phyloP scores from a whole-genome alignment of 1,140 invertebrate genomes.

The Ditylenchus dipsaci region DNA sequence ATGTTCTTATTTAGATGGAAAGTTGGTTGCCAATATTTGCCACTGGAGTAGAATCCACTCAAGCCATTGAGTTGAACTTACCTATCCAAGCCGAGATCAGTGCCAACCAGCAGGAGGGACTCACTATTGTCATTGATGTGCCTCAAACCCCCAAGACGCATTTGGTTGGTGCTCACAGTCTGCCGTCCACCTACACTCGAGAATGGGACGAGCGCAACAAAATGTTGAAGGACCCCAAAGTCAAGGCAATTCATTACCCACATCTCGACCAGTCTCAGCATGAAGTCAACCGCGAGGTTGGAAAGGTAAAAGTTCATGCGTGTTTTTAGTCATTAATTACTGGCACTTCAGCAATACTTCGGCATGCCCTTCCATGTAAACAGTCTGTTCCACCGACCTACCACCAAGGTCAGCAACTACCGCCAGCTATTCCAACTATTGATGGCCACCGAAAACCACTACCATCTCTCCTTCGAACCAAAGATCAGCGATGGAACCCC shows the following conservation, averaged over 20 bases:
- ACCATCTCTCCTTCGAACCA: conserved; percentile 34
- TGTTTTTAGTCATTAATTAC: no score
- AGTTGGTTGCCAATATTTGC: background rate
- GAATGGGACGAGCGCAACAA: background rate
- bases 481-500: conserved; percentile 15
- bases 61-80: background rate
- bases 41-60: background rate
- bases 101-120: background rate
- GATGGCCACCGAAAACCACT: conserved; percentile 34
- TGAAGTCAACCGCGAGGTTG: background rate
- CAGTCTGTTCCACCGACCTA: background rate
- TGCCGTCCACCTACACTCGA: background rate
- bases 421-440: conserved; percentile 31
- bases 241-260: background rate
- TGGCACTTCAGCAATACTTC: background rate
- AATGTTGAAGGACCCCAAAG: background rate
- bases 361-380: background rate
- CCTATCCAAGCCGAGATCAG: conserved; percentile 1
- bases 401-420: background rate
- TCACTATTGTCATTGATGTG: background rate
- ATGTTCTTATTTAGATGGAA: background rate
- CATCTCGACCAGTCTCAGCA: background rate
- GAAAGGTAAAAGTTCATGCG: background rate
- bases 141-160: background rate
- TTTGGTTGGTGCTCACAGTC: conserved; percentile 6